These are phyloP conservation scores for Psilanteris sp. DNA, from an alignment of 1,140 invertebrate genomes.

Conservation along the genomic window DNA sequence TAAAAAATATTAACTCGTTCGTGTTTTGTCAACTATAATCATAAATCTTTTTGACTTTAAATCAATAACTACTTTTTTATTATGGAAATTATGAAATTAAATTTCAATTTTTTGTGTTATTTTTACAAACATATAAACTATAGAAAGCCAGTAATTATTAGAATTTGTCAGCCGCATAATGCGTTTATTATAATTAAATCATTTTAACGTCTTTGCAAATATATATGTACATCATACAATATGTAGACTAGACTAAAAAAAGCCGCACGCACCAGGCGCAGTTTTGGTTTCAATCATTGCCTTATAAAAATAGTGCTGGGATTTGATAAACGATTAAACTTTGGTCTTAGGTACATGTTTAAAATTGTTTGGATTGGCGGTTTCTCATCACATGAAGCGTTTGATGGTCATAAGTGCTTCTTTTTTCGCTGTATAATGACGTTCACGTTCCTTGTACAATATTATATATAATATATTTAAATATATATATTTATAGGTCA, in stretches of 20 bases:
- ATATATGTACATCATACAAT: slow-evolving; percentile 31
- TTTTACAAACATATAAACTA: too few relatives aligned
- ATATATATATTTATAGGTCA: too few relatives aligned
- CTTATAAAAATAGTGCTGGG: slow-evolving; percentile 70
- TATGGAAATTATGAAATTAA: too few relatives aligned
- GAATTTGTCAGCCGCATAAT: too few relatives aligned
- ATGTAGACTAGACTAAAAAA: slow-evolving; percentile 43
- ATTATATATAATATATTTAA: neutral
- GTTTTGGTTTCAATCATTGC: slow-evolving; percentile 32
- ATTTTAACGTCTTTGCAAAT: neutral
- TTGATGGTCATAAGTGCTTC: slow-evolving; percentile 27
- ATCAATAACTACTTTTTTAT: too few relatives aligned
- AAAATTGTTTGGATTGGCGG: slow-evolving; percentile 34
- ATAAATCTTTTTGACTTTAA: too few relatives aligned
- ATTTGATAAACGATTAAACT: slow-evolving; percentile 36
- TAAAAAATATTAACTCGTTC: too few relatives aligned
- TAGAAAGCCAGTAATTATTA: too few relatives aligned
- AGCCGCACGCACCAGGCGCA: slow-evolving; percentile 47
- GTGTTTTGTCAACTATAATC: too few relatives aligned
- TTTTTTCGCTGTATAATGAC: slow-evolving; percentile 1
- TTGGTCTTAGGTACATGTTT: slow-evolving; percentile 36
- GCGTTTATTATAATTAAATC: too few relatives aligned
- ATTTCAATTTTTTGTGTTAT: too few relatives aligned
- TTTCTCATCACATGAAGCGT: slow-evolving; percentile 23
- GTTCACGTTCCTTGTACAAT: neutral